Evolutionary conservation across 2,797 vertebrate species (phyloP).

Genomic region (Gymnodraco acuticeps): DNA sequence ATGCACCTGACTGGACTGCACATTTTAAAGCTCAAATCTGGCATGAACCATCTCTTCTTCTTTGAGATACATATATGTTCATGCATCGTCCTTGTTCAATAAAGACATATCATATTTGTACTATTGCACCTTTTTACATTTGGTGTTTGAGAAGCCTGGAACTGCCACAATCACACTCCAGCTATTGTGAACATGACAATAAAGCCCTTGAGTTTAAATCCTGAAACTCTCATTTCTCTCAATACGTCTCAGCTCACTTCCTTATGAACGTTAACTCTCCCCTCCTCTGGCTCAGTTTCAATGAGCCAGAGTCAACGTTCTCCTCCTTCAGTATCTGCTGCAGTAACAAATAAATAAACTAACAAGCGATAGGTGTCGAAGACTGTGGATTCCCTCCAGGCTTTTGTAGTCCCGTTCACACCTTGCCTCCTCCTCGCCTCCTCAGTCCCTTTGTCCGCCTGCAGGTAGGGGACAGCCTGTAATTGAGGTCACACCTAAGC

Average conservation of each 20-base stretch:
- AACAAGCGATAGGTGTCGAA: constrained; percentile 80
- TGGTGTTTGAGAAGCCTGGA: no score
- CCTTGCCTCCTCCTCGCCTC: constrained; percentile 51
- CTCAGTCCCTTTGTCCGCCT: constrained; percentile 78
- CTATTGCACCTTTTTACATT: no score
- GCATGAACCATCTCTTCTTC: no score
- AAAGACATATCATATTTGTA: no score
- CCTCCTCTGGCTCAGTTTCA: background rate
- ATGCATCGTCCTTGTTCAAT: no score
- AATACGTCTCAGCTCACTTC: background rate
- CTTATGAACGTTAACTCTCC: background rate
- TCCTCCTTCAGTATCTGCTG: constrained; percentile 17
- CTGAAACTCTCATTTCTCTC: background rate
- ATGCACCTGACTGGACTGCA: no score
- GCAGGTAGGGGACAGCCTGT: constrained; percentile 73
- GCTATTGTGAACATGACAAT: no score
- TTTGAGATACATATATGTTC: no score
- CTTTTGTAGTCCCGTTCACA: constrained; percentile 80
- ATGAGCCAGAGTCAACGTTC: constrained; percentile 23
- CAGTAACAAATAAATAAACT: constrained; percentile 76
- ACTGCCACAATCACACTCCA: no score
- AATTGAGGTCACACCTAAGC: constrained; percentile 80
- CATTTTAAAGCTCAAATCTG: no score
- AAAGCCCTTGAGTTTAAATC: no score
- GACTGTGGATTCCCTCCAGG: constrained; percentile 70